Evolutionary conservation across 2,797 vertebrate genomes (phyloP).

Genomic region (Halcyon badia): DNA sequence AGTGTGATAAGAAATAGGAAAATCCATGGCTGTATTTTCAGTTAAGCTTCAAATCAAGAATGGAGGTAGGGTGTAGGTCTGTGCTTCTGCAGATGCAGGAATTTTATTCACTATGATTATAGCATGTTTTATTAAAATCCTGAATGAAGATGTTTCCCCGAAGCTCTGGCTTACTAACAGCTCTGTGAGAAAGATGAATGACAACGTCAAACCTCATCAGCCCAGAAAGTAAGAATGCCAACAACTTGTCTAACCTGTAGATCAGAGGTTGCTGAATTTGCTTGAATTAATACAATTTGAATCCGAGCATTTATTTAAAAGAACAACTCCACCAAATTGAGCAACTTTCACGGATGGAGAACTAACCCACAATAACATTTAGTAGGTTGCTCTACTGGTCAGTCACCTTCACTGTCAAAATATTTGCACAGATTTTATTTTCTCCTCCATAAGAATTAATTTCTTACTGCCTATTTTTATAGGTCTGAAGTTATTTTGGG

Average conservation of each 20-base stretch:
- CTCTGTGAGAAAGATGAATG: neutral
- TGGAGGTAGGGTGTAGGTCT: neutral
- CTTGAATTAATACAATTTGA: neutral
- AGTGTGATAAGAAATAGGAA: neutral
- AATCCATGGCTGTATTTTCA: neutral
- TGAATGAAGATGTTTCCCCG: neutral
- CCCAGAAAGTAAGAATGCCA: neutral
- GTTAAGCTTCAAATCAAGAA: neutral
- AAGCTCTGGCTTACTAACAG: neutral
- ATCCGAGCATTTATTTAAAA: constrained; percentile 3
- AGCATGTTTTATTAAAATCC: constrained; percentile 8
- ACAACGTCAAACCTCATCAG: neutral
- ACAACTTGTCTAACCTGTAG: constrained; percentile 42
- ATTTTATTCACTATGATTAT: neutral
- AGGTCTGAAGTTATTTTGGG: constrained; percentile 3
- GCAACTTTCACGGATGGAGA: neutral
- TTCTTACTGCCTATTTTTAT: constrained; percentile 38
- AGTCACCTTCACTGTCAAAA: constrained; percentile 38
- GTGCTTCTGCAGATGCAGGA: neutral
- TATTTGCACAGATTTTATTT: constrained; percentile 41
- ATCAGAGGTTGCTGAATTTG: neutral
- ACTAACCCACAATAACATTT: neutral
- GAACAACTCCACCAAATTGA: neutral
- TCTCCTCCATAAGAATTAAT: neutral
- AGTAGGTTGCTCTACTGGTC: constrained; percentile 25